Base-by-base conservation (phyloP, 64 coral and sea anemone genomes). In the Anthopleura sola region DNA sequence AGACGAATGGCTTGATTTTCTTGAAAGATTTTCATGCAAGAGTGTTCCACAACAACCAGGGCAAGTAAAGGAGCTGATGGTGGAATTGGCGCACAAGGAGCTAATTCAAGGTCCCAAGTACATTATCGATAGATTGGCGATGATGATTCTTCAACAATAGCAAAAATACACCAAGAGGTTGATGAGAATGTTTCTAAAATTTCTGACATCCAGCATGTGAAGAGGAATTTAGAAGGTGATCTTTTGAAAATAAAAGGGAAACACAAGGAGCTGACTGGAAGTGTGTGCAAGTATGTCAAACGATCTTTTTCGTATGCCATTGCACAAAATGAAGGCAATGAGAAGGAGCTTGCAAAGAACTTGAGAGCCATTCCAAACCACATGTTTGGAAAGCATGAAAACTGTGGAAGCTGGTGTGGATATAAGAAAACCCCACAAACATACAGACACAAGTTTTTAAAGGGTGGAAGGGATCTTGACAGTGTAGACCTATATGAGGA, bases 361-460 rank as follows among this genome's bases (percentile, higher is more conserved):
- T 14, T 87, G 71, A 44, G 37, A 8, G 20, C 26, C 13, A 87
- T 86, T 13, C 60, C 23, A 6, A 34, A 62, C 37, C 82, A 90
- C 37, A 83, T 74, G 47, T 91, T 86, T 91, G 89, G 89, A 37
- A 68, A 91, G n/a, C 89, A 91, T 68, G 16, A 82, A 14, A 80
- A 80, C 17, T 91, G 90, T 69, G 75, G 57, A 36, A 54, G 55
- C 44, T 91, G 90, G 85, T 91, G 90, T 74, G 38, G n/a, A 23
- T 75, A 91, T 77, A 49, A 49, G 0, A 24, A n/a, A 37, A 55
- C 86, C 56, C 90, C 84, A 48, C 55, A 37, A 28, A 87, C 55
- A 37, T 91, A 91, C 78, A 21, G 17, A 8, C 84, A 86, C 77
- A 82, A 44, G 18, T 84, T 86, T 23, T 76, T 80, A 20, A 84